Evolutionary conservation across 2,888 invertebrate genomes (phyloP), one percentile per base, ranked within the genome.

Genomic region (Parnassius apollo): DNA sequence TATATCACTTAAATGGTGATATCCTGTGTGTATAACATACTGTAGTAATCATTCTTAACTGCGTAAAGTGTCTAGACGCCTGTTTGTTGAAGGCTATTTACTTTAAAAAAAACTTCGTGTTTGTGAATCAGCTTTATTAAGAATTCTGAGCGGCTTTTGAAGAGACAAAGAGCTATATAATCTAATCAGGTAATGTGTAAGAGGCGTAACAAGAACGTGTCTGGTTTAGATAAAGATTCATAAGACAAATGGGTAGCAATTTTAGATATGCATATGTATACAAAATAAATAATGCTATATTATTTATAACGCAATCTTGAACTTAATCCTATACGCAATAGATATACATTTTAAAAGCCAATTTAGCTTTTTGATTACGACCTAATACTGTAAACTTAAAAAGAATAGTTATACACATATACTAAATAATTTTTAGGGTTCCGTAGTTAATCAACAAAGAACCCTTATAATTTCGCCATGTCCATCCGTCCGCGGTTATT

Each of bases 31-130:
- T 35, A 49, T n/a, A 49, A 59, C 45, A 58, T 50, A 59, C 18
- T 63, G 13, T 9, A 50, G 53, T 53, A n/a, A 49, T 49, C 9
- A 42, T 59, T 59, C 10, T 58, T 46, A 56, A 59, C 44, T 49
- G 58, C 58, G 46, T 50, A 9, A 56, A 18, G 35, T 46, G 60
- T 60, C 61, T 61, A 61, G 56, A 61, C 61, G 18, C 4, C 18
- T 55, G 49, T 42, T 58, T 62, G 58, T 58, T 62, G 58, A 63
- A 63, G 62, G 62, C n/a, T 59, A 18, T 57, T 61, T 57, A 58
- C 55, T 59, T 59, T 45, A 53, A 57, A 35, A 18, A 18, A 53
- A 58, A 52, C 46, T 59, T 44, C 52, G 59, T 46, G 55, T 55
- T 58, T 51, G 56, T 63, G 64, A 64, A 46, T 64, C 64, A 64